Percentiles rank a stretch among this genome's conserved stretches.
These are phyloP conservation scores for Probosciger aterrimus DNA, from an alignment of 2,113 vertebrate species.

Conservation along the genomic window DNA sequence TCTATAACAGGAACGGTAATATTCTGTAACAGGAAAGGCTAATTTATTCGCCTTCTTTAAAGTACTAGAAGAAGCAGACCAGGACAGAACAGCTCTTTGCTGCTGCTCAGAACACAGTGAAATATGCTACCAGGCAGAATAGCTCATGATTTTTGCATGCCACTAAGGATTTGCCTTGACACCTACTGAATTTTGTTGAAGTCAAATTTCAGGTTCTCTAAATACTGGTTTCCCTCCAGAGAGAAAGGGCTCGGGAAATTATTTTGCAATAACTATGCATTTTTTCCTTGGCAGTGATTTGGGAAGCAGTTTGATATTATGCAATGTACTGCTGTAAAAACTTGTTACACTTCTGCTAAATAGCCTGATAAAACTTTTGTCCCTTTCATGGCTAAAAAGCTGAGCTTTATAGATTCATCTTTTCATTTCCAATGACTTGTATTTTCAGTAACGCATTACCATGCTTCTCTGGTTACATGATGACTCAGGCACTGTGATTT, in stretches of 20 bases:
- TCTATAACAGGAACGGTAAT: neutral
- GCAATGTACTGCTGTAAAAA: neutral
- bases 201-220: conserved; percentile 49
- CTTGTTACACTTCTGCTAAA: neutral
- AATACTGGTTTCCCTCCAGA: conserved; percentile 39
- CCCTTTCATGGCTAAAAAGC: neutral
- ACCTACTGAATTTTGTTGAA: conserved; percentile 34
- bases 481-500: neutral
- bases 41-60: neutral
- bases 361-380: neutral
- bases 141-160: conserved; percentile 1
- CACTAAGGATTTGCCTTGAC: conserved; percentile 27
- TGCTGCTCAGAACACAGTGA: neutral
- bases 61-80: neutral
- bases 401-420: neutral
- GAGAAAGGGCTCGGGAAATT: neutral
- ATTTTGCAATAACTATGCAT: neutral
- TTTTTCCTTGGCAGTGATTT: neutral
- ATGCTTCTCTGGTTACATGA: neutral
- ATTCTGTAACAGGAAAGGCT: neutral
- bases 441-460: neutral
- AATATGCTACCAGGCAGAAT: neutral
- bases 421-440: neutral
- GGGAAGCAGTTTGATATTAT: neutral
- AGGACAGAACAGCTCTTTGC: neutral